Evolutionary conservation across 92 coral and sea anemone genomes (phyloP), one percentile per base, ranked within the genome.

Genomic region (Montipora capitata): DNA sequence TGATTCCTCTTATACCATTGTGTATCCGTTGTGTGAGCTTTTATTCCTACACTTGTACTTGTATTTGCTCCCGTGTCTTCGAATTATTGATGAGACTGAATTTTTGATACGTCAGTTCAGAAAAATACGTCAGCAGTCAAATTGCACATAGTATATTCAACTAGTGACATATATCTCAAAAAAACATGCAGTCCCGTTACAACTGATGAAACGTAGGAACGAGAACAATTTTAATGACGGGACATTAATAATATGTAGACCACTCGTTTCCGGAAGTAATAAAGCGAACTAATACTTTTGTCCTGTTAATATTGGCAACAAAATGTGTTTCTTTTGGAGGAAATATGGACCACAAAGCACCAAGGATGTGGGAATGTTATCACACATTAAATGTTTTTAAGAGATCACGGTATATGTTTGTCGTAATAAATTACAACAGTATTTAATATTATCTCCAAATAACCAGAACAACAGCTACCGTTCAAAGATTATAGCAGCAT

Each of bases 301-400:
- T 68, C 77, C 85, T 69, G 85, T 81, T 81, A 77, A 81, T 68
- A 81, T 81, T 81, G 85, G 66, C 70, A 39, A 54, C 66, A 81
- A 67, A 48, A 52, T 81, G 59, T n/a, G 41, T 70, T 45, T 81
- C 77, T 11, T 69, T 68, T 51, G 40, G 85, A 81, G 77, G 66
- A 65, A 69, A 81, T 52, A 35, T 68, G 44, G 85, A 81, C 67
- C 56, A 81, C 68, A 81, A 56, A 68, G 39, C 44, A 35, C 77
- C 7, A 15, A 51, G 52, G 85, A 81, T 81, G 76, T 68, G 85
- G 76, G 77, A 56, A 81, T 14, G 64, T 52, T 81, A 56, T 68
- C 39, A 69, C 68, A 39, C 54, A 43, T 68, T 39, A 52, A 52
- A 38, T 51, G 18, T 54, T 81, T 69, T 45, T 41, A 5, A 41